Conservation (phyloP, 1,140 invertebrate species). For the Globodera ellingtonae region DNA sequence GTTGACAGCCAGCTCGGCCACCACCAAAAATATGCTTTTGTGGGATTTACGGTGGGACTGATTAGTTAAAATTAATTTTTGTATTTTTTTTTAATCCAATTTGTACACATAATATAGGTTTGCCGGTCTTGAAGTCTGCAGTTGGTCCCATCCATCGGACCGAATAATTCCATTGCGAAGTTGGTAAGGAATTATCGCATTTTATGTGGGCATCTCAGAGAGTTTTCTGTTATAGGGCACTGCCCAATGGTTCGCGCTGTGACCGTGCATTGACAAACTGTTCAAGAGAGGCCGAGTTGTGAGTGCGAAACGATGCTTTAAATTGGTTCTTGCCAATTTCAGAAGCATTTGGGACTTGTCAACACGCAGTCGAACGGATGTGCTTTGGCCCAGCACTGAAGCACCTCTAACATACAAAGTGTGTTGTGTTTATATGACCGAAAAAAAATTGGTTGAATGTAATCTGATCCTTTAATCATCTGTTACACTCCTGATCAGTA, state of each 20-base stretch:
- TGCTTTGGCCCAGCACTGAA: constrained; percentile 46
- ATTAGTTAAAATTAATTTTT: neutral
- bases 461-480: neutral
- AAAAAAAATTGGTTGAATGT: neutral
- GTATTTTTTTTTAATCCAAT: constrained; percentile 7
- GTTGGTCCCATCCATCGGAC: constrained; percentile 47
- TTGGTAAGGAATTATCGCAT: neutral
- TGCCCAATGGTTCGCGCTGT: constrained; percentile 13
- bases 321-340: neutral
- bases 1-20: constrained; percentile 51
- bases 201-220: neutral
- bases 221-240: constrained; percentile 14
- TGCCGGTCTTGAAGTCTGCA: constrained; percentile 47
- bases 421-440: neutral
- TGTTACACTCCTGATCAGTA: neutral
- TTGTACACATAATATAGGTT: constrained; percentile 32
- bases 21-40: constrained; percentile 52
- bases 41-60: constrained; percentile 43
- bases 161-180: constrained; percentile 40
- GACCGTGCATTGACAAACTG: constrained; percentile 46
- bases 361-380: constrained; percentile 42
- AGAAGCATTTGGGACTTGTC: constrained; percentile 38
- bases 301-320: constrained; percentile 1
- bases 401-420: constrained; percentile 43
- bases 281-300: constrained; percentile 44